These are phyloP conservation scores for Mamestra configurata DNA, from an alignment of 1,140 invertebrate species.

Conservation along the genomic window DNA sequence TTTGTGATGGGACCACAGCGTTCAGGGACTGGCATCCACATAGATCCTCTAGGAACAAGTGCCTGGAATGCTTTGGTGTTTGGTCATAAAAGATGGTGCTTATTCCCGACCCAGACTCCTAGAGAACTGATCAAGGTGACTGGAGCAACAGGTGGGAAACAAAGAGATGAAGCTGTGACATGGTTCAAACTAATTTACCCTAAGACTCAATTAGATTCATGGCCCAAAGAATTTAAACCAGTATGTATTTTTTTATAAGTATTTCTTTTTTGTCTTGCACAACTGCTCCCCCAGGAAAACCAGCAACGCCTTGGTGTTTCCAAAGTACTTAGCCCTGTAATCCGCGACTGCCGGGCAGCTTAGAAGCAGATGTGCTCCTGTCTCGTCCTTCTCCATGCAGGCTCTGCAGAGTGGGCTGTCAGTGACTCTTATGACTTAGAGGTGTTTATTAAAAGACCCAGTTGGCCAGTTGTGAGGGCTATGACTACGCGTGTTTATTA, in stretches of 20 bases:
- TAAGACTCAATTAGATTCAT: slow-evolving; percentile 95
- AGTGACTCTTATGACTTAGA: too few species aligned
- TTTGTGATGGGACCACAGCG: slow-evolving; percentile 99
- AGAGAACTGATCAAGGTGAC: slow-evolving; percentile 98
- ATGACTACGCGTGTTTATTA: too few species aligned
- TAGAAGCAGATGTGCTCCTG: too few species aligned
- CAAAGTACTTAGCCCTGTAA: too few species aligned
- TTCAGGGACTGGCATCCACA: slow-evolving; percentile 99
- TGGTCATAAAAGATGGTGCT: slow-evolving; percentile 99
- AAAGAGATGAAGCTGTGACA: slow-evolving; percentile 98
- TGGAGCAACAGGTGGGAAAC: slow-evolving; percentile 96
- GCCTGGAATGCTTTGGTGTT: slow-evolving; percentile 99
- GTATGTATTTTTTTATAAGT: slow-evolving; percentile 84
- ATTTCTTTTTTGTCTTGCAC: neutral
- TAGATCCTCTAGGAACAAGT: slow-evolving; percentile 99
- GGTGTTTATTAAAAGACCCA: too few species aligned
- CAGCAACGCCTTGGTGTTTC: too few species aligned
- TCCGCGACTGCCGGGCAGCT: too few species aligned
- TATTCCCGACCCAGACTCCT: slow-evolving; percentile 99
- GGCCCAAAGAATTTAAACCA: slow-evolving; percentile 97
- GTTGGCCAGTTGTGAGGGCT: too few species aligned
- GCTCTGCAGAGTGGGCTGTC: too few species aligned
- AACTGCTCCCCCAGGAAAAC: too few species aligned
- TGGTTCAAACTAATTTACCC: slow-evolving; percentile 99
- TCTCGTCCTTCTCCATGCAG: too few species aligned